Evolutionary conservation across 2,888 invertebrate species (phyloP).

Genomic region (Proisotoma minuta): DNA sequence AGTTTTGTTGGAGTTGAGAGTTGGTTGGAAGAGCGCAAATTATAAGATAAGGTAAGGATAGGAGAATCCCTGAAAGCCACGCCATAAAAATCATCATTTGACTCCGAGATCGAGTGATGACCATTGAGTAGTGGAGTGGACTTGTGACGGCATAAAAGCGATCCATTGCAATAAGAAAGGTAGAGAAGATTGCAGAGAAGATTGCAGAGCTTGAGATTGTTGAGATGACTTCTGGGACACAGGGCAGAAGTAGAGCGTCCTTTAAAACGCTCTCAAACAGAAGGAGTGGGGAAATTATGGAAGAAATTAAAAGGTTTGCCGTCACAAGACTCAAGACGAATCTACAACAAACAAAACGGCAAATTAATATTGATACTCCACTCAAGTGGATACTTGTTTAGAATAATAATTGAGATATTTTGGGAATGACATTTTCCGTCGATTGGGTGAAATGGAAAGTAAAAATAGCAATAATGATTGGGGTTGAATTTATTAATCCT

Average conservation of each 20-base stretch:
- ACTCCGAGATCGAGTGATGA: constrained; percentile 53
- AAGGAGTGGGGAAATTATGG: constrained; percentile 53
- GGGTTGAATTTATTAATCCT: too few species aligned
- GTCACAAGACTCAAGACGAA: constrained; percentile 55
- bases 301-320: constrained; percentile 54
- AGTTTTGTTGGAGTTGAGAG: constrained; percentile 48
- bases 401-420: too few species aligned
- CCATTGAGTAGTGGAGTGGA: constrained; percentile 56
- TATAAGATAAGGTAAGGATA: constrained; percentile 50
- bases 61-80: constrained; percentile 51
- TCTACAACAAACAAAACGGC: constrained; percentile 49
- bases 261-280: constrained; percentile 51
- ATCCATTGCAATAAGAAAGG: constrained; percentile 55
- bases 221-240: constrained; percentile 51
- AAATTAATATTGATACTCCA: too few species aligned
- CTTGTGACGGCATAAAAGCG: constrained; percentile 55
- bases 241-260: constrained; percentile 43
- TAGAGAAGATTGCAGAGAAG: constrained; percentile 54
- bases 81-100: constrained; percentile 52
- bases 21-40: constrained; percentile 45
- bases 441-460: too few species aligned
- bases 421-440: too few species aligned
- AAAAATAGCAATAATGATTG: too few species aligned
- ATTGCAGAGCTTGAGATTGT: constrained; percentile 53
- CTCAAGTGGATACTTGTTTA: too few species aligned